These are phyloP conservation scores for Sceloporus undulatus DNA, from an alignment of 2,113 vertebrate genomes.

Conservation along the genomic window DNA sequence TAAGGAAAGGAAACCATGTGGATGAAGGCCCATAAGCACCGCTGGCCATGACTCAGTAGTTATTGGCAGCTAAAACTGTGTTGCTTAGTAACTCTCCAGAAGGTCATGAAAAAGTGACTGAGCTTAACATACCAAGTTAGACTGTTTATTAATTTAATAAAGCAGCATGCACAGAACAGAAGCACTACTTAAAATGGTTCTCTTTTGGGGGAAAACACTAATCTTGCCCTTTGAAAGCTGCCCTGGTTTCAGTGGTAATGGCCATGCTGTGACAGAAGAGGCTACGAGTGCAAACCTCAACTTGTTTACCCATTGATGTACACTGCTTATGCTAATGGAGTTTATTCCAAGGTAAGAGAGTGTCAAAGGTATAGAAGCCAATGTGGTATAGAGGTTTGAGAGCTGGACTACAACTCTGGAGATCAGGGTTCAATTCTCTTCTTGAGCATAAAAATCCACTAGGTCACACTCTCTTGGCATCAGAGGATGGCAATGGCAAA, in stretches of 20 bases:
- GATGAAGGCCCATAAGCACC: not conserved
- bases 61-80: not conserved
- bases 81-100: not conserved
- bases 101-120: not conserved
- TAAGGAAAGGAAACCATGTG: conserved; percentile 1
- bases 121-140: not conserved
- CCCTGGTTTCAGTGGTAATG: not conserved
- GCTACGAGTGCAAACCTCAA: not conserved
- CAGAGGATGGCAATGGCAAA: too few species aligned
- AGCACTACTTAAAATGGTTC: accelerated
- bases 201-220: conserved; percentile 14
- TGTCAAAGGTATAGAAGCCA: too few species aligned
- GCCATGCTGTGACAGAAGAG: not conserved
- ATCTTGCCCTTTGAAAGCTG: conserved; percentile 11
- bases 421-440: too few species aligned
- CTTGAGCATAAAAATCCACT: too few species aligned
- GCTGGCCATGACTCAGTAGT: not conserved
- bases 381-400: too few species aligned
- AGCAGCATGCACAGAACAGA: not conserved
- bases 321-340: too few species aligned
- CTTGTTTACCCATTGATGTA: too few species aligned
- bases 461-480: too few species aligned
- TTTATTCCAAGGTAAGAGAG: too few species aligned
- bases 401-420: too few species aligned
- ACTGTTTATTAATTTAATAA: not conserved